These are phyloP conservation scores for Nyleta sp. DNA, from an alignment of 2,888 invertebrate species.

Conservation along the genomic window DNA sequence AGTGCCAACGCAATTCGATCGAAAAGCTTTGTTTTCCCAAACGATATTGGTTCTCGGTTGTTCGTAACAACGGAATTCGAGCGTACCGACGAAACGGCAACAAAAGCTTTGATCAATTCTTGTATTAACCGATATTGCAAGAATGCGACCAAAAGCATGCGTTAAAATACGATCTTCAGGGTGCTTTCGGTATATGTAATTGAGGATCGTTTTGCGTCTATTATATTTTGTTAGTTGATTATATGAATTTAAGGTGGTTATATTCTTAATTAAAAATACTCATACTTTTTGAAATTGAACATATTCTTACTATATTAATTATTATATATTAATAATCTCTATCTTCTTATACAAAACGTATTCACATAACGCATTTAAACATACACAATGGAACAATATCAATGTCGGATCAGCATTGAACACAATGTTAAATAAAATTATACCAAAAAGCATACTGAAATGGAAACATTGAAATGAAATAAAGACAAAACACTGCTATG, in stretches of 20 bases:
- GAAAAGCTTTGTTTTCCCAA: slow-evolving; percentile 43
- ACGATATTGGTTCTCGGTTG: slow-evolving; percentile 45
- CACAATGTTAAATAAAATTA: too few relatives aligned
- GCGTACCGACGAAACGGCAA: slow-evolving; percentile 35
- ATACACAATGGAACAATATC: too few relatives aligned
- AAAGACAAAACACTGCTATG: too few relatives aligned
- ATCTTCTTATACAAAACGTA: too few relatives aligned
- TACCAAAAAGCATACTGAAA: too few relatives aligned
- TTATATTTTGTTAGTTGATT: background rate
- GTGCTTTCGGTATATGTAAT: background rate
- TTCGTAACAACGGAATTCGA: slow-evolving; percentile 33
- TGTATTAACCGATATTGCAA: slow-evolving; percentile 30
- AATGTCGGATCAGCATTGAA: too few relatives aligned
- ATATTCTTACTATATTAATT: too few relatives aligned
- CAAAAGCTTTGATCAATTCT: slow-evolving; percentile 50
- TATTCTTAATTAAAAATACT: too few relatives aligned
- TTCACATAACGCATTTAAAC: too few relatives aligned
- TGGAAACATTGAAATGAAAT: too few relatives aligned
- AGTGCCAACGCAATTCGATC: slow-evolving; percentile 32
- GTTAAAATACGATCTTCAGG: background rate
- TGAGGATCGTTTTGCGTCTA: background rate
- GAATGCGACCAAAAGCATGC: slow-evolving; percentile 27
- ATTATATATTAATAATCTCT: too few relatives aligned
- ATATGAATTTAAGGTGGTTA: background rate
- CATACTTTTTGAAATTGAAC: too few relatives aligned